phyloP scores from a whole-genome alignment of 2,113 vertebrate genomes.

The Thunnus thynnus region DNA sequence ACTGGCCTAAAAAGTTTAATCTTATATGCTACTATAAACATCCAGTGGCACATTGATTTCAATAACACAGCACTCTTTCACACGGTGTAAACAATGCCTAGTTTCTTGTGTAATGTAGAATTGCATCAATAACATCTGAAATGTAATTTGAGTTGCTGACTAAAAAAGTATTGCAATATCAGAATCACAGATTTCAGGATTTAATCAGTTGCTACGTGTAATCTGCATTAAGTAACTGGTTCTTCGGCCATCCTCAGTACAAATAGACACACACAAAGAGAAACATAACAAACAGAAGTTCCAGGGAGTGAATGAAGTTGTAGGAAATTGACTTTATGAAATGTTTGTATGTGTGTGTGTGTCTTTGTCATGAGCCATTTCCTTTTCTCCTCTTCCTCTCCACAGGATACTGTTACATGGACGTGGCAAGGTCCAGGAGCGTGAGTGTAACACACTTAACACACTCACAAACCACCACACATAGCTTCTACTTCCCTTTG shows the following conservation, averaged over 20 bases:
- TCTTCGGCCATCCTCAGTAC: neutral
- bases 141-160: no score
- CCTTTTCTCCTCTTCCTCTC: constrained; percentile 34
- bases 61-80: no score
- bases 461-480: neutral
- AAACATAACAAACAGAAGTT: neutral
- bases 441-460: constrained; percentile 62
- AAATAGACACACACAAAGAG: neutral
- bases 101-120: no score
- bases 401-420: constrained; percentile 81
- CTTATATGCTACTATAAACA: no score
- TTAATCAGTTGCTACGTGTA: neutral
- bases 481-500: neutral
- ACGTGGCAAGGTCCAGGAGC: constrained; percentile 79
- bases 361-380: constrained; percentile 31
- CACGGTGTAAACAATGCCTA: no score
- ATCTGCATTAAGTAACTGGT: neutral
- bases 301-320: neutral
- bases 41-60: no score
- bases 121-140: no score
- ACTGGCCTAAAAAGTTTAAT: no score
- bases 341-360: constrained; percentile 10
- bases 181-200: neutral
- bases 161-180: neutral
- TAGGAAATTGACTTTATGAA: neutral